Base-by-base conservation (phyloP, 2,888 invertebrate species). In the Ormyrus nitidulus region DNA sequence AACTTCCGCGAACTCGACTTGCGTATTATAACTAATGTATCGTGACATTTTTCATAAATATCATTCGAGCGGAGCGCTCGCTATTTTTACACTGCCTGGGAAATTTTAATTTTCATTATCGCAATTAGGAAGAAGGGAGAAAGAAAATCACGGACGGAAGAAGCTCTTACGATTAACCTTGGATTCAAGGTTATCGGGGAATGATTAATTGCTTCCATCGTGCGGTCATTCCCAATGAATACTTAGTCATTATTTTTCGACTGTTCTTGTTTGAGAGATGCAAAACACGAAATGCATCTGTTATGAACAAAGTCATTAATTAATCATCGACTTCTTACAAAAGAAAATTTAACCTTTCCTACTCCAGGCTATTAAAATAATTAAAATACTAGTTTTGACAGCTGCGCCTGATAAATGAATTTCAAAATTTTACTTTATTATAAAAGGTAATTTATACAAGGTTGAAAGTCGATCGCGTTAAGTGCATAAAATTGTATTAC, bases 131-230 rank as follows among this genome's bases (percentile, higher is more conserved):
- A 65, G 59, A 44, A 65, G n/a, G 6, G 34, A 11, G 48, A 58
- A 48, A 6, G 46, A 13, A 61, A 74, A 74, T 70, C 49, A 49
- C 61, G 48, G 68, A 68, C 56, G 73, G 68, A 81, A 69, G 51
- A 58, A 64, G 64, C 56, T 69, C 59, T 64, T 65, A 34, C 69
- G 19, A 74, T 64, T 78, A 56, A 56, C 78, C 81, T 71, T 81
- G 81, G 71, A 66, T 69, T 53, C 81, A 75, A 81, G 81, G 78
- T 49, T 72, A 65, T 71, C 13, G 65, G 48, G 13, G 66, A 66
- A 75, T 78, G 81, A 81, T 81, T 81, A 81, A 81, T 81, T 70
- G 65, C 66, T 56, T 71, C 70, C 49, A 69, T 79, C 58, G 64
- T 8, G 19, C 48, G 46, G 19, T 75, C 65, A 69, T 66, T 73